Percentiles rank a stretch among this genome's conserved stretches.
Evolutionary conservation across 2,888 invertebrate genomes (phyloP).

Genomic region (Ethmia dodecea): DNA sequence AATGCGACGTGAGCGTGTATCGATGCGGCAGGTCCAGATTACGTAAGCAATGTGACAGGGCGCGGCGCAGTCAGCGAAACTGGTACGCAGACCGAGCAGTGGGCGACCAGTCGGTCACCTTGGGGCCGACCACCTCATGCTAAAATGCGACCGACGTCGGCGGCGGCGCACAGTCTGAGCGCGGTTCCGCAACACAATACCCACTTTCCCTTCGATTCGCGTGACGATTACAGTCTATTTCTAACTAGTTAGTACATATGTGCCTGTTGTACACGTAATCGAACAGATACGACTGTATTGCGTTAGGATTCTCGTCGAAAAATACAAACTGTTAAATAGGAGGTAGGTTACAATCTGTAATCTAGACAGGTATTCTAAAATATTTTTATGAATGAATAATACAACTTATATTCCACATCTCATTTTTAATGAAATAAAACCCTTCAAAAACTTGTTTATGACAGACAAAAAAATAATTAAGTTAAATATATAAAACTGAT

Average conservation of each 20-base stretch:
- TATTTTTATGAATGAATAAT: no score
- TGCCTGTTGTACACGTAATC: no score
- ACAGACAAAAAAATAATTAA: slow-evolving; percentile 1
- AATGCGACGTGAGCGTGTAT: slow-evolving; percentile 27
- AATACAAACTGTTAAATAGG: no score
- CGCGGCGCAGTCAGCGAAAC: slow-evolving; percentile 26
- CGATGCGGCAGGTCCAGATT: slow-evolving; percentile 33
- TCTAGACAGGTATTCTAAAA: no score
- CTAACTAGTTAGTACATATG: no score
- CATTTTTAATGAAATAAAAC: slow-evolving; percentile 50
- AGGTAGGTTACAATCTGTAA: no score
- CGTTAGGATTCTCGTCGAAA: no score
- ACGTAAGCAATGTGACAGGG: slow-evolving; percentile 35
- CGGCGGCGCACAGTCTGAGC: slow-evolving; percentile 23
- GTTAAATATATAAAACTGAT: no score
- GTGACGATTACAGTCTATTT: no score
- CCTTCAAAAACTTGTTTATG: slow-evolving; percentile 34
- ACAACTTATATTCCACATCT: slow-evolving; percentile 21
- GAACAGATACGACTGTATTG: no score
- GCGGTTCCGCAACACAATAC: slow-evolving; percentile 40
- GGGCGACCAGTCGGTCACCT: slow-evolving; percentile 43
- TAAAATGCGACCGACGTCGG: slow-evolving; percentile 35
- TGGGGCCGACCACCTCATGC: slow-evolving; percentile 44
- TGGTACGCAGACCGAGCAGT: slow-evolving; percentile 16
- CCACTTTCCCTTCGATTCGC: slow-evolving; percentile 45